Percentiles rank a stretch among this genome's conserved stretches.
Conservation (phyloP, 1,140 invertebrate genomes). For the Parasteatoda tepidariorum region DNA sequence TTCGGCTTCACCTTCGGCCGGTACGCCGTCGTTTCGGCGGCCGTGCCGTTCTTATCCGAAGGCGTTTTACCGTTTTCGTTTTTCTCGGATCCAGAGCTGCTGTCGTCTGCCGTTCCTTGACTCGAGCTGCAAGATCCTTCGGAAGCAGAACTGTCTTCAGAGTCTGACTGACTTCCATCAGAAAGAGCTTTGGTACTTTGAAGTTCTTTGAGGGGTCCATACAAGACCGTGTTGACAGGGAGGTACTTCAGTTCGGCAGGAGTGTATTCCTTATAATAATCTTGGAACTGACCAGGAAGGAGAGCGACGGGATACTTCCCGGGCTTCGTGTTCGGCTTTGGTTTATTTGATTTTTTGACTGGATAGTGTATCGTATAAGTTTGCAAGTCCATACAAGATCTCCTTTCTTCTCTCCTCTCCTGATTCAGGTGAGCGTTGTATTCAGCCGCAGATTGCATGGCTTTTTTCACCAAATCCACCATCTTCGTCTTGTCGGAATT, state of each 20-base stretch:
- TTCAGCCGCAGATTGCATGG: conserved; percentile 84
- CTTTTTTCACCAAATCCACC: conserved; percentile 81
- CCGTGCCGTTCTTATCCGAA: conserved; percentile 11
- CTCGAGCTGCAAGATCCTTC: conserved; percentile 57
- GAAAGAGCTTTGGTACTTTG: conserved; percentile 30
- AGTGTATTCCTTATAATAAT: conserved; percentile 80
- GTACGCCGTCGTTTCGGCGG: background rate
- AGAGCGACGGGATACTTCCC: conserved; percentile 89
- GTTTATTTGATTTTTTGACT: conserved; percentile 64
- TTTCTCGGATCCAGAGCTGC: conserved; percentile 71
- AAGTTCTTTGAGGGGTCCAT: conserved; percentile 74
- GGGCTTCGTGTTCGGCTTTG: conserved; percentile 69
- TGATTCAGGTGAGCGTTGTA: conserved; percentile 91
- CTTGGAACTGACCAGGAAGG: conserved; percentile 92
- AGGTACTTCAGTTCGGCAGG: conserved; percentile 80
- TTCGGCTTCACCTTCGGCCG: conserved; percentile 42
- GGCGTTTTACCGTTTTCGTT: conserved; percentile 65
- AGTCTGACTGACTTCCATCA: conserved; percentile 63
- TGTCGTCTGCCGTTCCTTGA: conserved; percentile 23
- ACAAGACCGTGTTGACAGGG: conserved; percentile 90
- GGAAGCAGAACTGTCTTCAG: conserved; percentile 66
- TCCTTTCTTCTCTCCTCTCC: conserved; percentile 76
- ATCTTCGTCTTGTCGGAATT: conserved; percentile 70
- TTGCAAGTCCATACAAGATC: conserved; percentile 71
- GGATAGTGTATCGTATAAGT: conserved; percentile 78